These are phyloP conservation scores for Orgyia antiqua DNA, from an alignment of 2,888 invertebrate genomes.

Conservation along the genomic window DNA sequence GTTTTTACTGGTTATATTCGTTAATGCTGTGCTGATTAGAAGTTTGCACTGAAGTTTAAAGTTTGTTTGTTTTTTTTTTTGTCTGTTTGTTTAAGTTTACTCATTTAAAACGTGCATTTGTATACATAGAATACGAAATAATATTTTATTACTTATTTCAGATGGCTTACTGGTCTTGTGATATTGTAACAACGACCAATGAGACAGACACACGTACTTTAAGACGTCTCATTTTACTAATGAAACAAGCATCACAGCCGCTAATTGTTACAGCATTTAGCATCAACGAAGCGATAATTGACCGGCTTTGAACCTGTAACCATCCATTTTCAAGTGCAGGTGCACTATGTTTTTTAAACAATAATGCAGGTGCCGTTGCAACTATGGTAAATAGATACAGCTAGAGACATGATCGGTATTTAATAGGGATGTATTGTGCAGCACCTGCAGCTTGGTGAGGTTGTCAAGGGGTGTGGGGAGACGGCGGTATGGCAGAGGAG, in stretches of 20 bases:
- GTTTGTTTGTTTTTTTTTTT: too few relatives aligned
- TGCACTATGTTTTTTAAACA: slow-evolving; percentile 58
- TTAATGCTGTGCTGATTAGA: too few relatives aligned
- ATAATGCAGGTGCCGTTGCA: slow-evolving; percentile 66
- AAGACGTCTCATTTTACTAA: slow-evolving; percentile 16
- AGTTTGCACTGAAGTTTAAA: too few relatives aligned
- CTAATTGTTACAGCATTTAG: slow-evolving; percentile 35
- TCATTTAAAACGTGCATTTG: too few relatives aligned
- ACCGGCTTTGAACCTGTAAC: slow-evolving; percentile 43
- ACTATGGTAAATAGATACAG: slow-evolving; percentile 70
- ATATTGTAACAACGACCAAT: too few relatives aligned
- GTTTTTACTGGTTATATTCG: too few relatives aligned
- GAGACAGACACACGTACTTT: too few relatives aligned
- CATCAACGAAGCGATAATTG: slow-evolving; percentile 41
- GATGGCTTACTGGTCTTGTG: too few relatives aligned
- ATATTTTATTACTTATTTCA: too few relatives aligned
- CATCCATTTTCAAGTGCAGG: slow-evolving; percentile 43
- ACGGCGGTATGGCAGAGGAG: slow-evolving; percentile 42
- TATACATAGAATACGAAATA: too few relatives aligned
- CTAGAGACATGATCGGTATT: slow-evolving; percentile 75
- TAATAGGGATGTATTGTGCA: slow-evolving; percentile 73
- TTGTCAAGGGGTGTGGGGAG: slow-evolving; percentile 49
- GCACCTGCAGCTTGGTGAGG: slow-evolving; percentile 69
- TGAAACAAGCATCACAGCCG: slow-evolving; percentile 15
- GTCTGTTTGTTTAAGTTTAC: too few relatives aligned